A percentile compares a stretch with the other conserved stretches of the same genome.
Evolutionary conservation across 2,113 vertebrate genomes (phyloP).

Genomic region (Leucosticte australis): DNA sequence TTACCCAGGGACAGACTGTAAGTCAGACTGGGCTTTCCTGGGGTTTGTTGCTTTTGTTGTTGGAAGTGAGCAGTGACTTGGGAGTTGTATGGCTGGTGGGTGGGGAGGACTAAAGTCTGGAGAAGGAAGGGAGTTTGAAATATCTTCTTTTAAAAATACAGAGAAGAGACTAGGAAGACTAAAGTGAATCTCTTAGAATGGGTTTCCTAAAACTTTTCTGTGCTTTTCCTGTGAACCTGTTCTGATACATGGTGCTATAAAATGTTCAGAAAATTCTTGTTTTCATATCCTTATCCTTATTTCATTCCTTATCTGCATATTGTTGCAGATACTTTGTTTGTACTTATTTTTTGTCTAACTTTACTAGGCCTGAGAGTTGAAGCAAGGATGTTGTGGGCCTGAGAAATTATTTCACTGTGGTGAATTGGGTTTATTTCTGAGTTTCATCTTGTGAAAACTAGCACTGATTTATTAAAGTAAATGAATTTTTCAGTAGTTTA

Average conservation of each 20-base stretch:
- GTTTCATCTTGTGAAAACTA: background rate
- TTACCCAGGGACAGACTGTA: background rate
- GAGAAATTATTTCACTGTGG: background rate
- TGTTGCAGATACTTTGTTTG: background rate
- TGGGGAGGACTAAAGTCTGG: background rate
- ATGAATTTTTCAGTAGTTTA: background rate
- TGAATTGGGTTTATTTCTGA: background rate
- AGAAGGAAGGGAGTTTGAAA: background rate
- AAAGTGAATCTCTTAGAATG: background rate
- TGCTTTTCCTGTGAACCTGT: background rate
- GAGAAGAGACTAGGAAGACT: background rate
- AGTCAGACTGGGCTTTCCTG: background rate
- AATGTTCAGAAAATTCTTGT: background rate
- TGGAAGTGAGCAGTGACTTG: background rate
- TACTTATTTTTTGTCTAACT: background rate
- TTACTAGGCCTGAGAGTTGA: background rate
- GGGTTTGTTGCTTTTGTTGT: background rate
- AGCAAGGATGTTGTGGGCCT: background rate
- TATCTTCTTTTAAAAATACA: background rate
- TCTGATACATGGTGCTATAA: background rate
- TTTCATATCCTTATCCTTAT: background rate
- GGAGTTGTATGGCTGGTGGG: rapidly evolving
- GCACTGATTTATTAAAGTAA: background rate
- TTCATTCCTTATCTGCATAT: too few relatives aligned
- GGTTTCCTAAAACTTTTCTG: background rate